phyloP scores from a whole-genome alignment of 1,140 invertebrate species.

The Pygmarrhopalites habei region DNA sequence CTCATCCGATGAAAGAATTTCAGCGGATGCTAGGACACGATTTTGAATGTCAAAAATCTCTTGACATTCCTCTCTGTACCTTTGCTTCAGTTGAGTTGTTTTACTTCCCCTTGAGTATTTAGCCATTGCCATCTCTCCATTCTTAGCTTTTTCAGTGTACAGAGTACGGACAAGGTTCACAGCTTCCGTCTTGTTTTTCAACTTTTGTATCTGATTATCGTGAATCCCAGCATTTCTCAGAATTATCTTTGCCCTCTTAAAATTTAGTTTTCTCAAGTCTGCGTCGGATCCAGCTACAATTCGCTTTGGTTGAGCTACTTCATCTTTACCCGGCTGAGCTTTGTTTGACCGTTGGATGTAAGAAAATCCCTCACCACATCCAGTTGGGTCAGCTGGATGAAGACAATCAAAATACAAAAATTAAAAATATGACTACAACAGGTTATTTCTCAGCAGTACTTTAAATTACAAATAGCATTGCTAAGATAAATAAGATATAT shows the following conservation, averaged over 20 bases:
- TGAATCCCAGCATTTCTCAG: slow-evolving; percentile 93
- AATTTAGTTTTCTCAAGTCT: slow-evolving; percentile 85
- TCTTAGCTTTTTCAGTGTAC: slow-evolving; percentile 97
- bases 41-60: slow-evolving; percentile 97
- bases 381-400: slow-evolving; percentile 85
- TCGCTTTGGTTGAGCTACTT: slow-evolving; percentile 85
- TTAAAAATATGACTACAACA: too few species aligned
- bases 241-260: slow-evolving; percentile 94
- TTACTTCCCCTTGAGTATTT: slow-evolving; percentile 97
- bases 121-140: slow-evolving; percentile 94
- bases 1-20: slow-evolving; percentile 86
- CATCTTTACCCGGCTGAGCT: slow-evolving; percentile 79
- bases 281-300: slow-evolving; percentile 98
- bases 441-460: too few species aligned
- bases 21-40: slow-evolving; percentile 79
- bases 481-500: too few species aligned
- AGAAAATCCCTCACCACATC: slow-evolving; percentile 92
- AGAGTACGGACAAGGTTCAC: slow-evolving; percentile 97
- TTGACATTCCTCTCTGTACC: slow-evolving; percentile 98
- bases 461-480: too few species aligned
- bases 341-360: slow-evolving; percentile 96
- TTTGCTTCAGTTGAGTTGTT: slow-evolving; percentile 97
- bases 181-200: slow-evolving; percentile 93
- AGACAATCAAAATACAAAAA: too few species aligned
- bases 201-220: slow-evolving; percentile 94